phyloP scores from a whole-genome alignment of 2,888 invertebrate genomes.

The Ennomos fuscantarius region DNA sequence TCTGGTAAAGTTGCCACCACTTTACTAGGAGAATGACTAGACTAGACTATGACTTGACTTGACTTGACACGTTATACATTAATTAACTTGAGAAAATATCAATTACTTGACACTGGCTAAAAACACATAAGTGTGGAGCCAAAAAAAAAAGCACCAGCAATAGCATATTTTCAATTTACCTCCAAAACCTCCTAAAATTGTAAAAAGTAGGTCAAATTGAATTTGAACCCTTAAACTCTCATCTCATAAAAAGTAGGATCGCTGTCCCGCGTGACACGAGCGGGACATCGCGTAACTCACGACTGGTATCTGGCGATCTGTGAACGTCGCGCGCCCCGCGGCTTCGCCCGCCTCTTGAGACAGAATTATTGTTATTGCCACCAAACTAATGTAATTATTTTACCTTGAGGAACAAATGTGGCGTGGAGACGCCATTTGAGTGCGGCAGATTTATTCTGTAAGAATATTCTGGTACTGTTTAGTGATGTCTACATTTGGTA shows the following conservation, averaged over 20 bases:
- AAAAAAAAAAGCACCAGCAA: too few relatives aligned
- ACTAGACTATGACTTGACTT: too few relatives aligned
- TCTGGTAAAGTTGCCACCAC: too few relatives aligned
- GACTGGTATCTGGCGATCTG: slow-evolving; percentile 78
- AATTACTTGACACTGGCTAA: too few relatives aligned
- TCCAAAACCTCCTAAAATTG: background rate
- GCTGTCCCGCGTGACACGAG: slow-evolving; percentile 32
- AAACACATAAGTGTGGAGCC: too few relatives aligned
- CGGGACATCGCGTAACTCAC: slow-evolving; percentile 60
- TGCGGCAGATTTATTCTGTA: too few relatives aligned
- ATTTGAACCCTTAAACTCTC: slow-evolving; percentile 26
- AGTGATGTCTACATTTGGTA: too few relatives aligned
- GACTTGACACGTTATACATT: too few relatives aligned
- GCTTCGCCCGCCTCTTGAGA: slow-evolving; percentile 59
- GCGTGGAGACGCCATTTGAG: slow-evolving; percentile 42
- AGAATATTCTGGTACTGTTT: too few relatives aligned
- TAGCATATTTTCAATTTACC: too few relatives aligned
- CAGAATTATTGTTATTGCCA: slow-evolving; percentile 81
- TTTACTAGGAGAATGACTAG: too few relatives aligned
- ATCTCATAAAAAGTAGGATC: slow-evolving; percentile 8
- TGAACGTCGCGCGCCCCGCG: slow-evolving; percentile 63
- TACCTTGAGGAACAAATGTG: slow-evolving; percentile 54
- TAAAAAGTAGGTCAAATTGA: slow-evolving; percentile 23
- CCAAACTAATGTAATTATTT: slow-evolving; percentile 83
- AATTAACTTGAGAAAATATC: too few relatives aligned